These are phyloP conservation scores for Coelinius sp. DNA, from an alignment of 2,888 invertebrate genomes.

Conservation along the genomic window DNA sequence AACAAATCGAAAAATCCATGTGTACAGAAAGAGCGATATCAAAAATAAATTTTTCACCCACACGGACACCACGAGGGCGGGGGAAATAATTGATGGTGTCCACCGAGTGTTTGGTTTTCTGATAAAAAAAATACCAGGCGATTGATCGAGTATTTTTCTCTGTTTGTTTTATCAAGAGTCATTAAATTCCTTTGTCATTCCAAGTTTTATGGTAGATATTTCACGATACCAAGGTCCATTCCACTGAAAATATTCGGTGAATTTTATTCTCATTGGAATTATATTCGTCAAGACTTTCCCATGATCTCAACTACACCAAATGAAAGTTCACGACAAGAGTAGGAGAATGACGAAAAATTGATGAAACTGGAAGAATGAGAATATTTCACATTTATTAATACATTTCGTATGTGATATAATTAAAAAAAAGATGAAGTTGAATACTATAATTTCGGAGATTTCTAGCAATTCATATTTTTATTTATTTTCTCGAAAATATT, in stretches of 20 bases:
- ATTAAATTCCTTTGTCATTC: not conserved
- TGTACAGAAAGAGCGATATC: constrained; percentile 3
- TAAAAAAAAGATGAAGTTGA: too few species aligned
- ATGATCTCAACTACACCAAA: too few species aligned
- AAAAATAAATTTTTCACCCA: constrained; percentile 21
- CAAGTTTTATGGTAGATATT: not conserved
- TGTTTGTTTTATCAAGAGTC: not conserved
- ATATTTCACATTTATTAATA: too few species aligned
- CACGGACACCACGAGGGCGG: not conserved
- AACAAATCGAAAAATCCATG: constrained; percentile 15
- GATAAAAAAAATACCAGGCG: not conserved
- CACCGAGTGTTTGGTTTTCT: not conserved
- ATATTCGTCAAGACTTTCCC: too few species aligned
- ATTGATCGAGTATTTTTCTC: constrained; percentile 7
- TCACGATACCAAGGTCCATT: not conserved
- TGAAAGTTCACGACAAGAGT: too few species aligned
- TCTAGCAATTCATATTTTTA: too few species aligned
- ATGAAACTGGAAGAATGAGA: too few species aligned
- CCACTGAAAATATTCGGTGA: not conserved
- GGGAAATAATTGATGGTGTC: constrained; percentile 7
- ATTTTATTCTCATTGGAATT: too few species aligned
- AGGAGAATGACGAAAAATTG: too few species aligned
- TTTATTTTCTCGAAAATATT: too few species aligned
- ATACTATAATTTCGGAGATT: too few species aligned
- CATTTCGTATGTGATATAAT: too few species aligned